Evolutionary conservation across 2,888 invertebrate genomes (phyloP).

Genomic region (Cotesia congregata): DNA sequence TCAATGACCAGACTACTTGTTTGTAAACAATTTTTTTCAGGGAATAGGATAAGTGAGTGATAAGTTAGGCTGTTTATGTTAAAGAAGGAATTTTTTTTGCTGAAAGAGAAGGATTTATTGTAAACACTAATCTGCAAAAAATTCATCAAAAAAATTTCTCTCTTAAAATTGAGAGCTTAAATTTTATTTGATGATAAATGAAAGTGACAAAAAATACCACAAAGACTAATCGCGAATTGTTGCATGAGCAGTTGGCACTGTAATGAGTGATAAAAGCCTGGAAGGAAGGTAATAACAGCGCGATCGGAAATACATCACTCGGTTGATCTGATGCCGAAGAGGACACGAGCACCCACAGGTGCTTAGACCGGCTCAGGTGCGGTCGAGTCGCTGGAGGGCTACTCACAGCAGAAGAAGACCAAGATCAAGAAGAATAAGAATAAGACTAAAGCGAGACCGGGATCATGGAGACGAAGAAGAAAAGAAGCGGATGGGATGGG

Average conservation of each 20-base stretch:
- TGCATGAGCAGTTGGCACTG: background rate
- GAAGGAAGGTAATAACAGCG: constrained; percentile 25
- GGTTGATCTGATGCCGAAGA: constrained; percentile 28
- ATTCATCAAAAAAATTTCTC: no score
- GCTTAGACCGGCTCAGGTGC: constrained; percentile 37
- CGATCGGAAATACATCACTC: constrained; percentile 32
- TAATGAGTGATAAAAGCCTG: background rate
- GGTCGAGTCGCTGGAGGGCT: constrained; percentile 25
- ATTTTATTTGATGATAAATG: no score
- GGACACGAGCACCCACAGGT: constrained; percentile 42
- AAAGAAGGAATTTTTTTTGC: background rate
- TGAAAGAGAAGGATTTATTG: no score
- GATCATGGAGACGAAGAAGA: background rate
- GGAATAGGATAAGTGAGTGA: background rate
- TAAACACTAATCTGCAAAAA: no score
- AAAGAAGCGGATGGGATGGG: background rate
- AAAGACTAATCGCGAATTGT: background rate
- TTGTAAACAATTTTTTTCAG: background rate
- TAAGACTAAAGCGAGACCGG: constrained; percentile 9
- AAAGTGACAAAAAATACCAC: background rate
- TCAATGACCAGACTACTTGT: background rate
- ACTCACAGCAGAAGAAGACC: background rate
- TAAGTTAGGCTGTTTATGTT: background rate
- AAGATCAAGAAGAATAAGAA: background rate
- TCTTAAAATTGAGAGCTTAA: no score